A percentile compares a stretch with the other conserved stretches of the same genome.
phyloP scores from a whole-genome alignment of 2,888 invertebrate genomes.

The Drosophila rellima region DNA sequence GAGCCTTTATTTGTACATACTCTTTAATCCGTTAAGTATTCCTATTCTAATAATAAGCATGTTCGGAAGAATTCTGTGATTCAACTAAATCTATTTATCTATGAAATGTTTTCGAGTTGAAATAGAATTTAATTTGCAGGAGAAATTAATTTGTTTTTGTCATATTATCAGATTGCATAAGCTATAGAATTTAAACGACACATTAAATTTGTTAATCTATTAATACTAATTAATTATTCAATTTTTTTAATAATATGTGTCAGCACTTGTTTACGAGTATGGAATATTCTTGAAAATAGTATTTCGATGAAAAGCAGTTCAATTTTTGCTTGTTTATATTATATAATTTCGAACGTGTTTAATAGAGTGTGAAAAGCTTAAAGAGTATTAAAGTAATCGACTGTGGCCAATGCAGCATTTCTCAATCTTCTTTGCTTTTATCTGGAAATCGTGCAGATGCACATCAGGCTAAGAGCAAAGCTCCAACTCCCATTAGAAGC shows the following conservation, averaged over 20 bases:
- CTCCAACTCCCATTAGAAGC: conserved; percentile 12
- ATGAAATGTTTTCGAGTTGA: neutral
- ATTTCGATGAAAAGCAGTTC: neutral
- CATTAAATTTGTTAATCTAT: neutral
- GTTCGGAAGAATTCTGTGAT: neutral
- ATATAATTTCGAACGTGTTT: neutral
- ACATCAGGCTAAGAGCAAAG: conserved; percentile 18
- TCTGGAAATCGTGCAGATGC: conserved; percentile 51
- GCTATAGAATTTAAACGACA: neutral
- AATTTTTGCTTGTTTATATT: too few species aligned
- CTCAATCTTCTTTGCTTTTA: conserved; percentile 24
- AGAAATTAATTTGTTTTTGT: neutral
- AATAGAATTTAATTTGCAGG: neutral
- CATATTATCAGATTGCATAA: neutral
- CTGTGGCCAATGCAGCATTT: conserved; percentile 9
- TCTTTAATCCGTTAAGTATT: neutral
- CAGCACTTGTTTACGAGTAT: neutral
- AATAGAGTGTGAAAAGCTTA: neutral
- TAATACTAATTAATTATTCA: neutral
- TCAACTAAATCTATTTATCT: neutral
- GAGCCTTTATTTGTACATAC: neutral
- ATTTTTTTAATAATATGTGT: neutral
- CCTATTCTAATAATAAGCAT: neutral
- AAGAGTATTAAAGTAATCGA: conserved; percentile 23
- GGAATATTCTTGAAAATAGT: neutral